Evolutionary conservation across 2,888 invertebrate genomes (phyloP).

Genomic region (Apoda limacodes): DNA sequence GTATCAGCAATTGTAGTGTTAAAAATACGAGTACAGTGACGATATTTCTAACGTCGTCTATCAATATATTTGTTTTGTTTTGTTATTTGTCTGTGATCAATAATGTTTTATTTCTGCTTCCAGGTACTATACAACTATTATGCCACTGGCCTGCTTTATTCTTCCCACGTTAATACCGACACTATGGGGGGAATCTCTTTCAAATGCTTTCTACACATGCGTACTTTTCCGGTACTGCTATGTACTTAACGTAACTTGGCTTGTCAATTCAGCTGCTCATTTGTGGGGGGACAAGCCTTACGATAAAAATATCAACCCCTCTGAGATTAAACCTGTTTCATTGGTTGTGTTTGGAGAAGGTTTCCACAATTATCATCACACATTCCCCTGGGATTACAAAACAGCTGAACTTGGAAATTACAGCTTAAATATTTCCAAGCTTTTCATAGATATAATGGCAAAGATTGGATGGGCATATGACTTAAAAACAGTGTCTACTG

Average conservation of each 20-base stretch:
- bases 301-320: constrained; percentile 79
- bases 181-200: no score
- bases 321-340: constrained; percentile 76
- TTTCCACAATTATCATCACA: no score
- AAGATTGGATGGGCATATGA: no score
- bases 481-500: constrained; percentile 79
- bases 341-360: constrained; percentile 80
- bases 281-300: constrained; percentile 80
- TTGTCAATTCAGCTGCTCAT: constrained; percentile 91
- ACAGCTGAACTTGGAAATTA: constrained; percentile 81
- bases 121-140: constrained; percentile 80
- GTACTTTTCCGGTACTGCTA: constrained; percentile 81
- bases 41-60: no score
- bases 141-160: no score
- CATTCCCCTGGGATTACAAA: constrained; percentile 88
- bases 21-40: no score
- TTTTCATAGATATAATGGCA: no score
- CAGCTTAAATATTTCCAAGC: constrained; percentile 77
- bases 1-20: no score
- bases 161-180: no score
- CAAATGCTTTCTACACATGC: constrained; percentile 75
- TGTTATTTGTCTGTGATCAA: no score
- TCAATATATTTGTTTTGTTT: no score
- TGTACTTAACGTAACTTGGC: constrained; percentile 87
- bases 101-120: constrained; percentile 61